Conservation (phyloP, 2,113 vertebrate species). For the Cyanoramphus novaezelandiae region DNA sequence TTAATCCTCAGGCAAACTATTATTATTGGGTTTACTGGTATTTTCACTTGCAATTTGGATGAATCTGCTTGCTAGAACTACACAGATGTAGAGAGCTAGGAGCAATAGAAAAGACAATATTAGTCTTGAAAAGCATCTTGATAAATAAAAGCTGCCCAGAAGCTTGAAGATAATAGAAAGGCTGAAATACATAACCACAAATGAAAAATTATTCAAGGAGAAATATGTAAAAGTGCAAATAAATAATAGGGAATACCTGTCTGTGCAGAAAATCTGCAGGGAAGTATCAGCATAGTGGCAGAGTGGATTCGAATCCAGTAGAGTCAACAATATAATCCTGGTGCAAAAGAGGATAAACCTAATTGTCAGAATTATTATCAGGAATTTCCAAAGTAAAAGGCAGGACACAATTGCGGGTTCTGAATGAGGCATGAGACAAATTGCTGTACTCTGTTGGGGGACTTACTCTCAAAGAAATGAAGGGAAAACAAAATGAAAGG, state of each 20-base stretch:
- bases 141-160: not conserved
- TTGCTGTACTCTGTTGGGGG: fast-evolving
- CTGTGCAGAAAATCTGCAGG: not conserved
- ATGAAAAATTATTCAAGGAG: not conserved
- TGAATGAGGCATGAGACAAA: not conserved
- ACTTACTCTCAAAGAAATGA: not conserved
- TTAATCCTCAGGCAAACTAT: not conserved
- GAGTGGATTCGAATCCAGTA: not conserved
- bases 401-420: not conserved
- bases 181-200: not conserved
- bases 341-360: not conserved
- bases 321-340: not conserved
- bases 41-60: not conserved
- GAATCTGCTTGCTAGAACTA: not conserved
- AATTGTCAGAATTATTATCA: not conserved
- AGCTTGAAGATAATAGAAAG: not conserved
- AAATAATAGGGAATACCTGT: not conserved
- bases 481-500: not conserved
- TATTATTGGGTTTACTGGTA: not conserved
- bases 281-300: not conserved
- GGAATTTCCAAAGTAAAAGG: not conserved
- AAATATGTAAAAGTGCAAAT: not conserved
- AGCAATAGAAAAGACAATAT: not conserved
- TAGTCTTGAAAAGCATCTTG: not conserved
- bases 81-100: not conserved